phyloP scores from a whole-genome alignment of 2,888 invertebrate species.

The Pyrrhosoma nymphula region DNA sequence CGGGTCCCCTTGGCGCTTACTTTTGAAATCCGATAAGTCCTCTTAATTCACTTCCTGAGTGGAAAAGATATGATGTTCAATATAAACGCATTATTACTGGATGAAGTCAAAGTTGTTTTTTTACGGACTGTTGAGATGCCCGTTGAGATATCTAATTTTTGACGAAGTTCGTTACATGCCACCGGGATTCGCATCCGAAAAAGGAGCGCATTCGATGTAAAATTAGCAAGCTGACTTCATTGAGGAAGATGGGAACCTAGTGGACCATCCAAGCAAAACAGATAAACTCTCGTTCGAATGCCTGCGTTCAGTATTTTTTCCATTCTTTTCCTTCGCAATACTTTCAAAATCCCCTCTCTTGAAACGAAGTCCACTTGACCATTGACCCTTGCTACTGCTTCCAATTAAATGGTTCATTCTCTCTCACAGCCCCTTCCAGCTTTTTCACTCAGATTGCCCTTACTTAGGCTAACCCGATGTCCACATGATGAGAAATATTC shows the following conservation, averaged over 20 bases:
- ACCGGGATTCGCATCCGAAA: too few species aligned
- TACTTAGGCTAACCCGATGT: not conserved
- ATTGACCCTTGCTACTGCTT: not conserved
- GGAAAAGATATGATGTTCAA: too few species aligned
- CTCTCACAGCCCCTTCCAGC: not conserved
- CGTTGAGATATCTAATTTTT: too few species aligned
- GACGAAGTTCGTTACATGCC: too few species aligned
- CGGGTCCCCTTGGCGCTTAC: too few species aligned
- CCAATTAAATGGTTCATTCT: not conserved
- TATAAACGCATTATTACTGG: too few species aligned
- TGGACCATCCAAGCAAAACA: not conserved
- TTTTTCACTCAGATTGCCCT: not conserved
- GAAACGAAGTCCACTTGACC: not conserved
- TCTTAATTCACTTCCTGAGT: too few species aligned
- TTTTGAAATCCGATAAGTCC: too few species aligned
- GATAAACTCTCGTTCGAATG: not conserved
- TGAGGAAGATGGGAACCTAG: not conserved
- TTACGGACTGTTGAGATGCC: too few species aligned
- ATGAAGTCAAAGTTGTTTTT: too few species aligned
- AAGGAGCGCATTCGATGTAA: not conserved
- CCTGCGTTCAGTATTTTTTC: not conserved
- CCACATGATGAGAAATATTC: not conserved
- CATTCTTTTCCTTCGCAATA: not conserved
- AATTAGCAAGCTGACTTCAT: not conserved
- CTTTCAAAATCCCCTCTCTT: not conserved